A percentile compares a stretch with the other conserved stretches of the same genome.
These are phyloP conservation scores for Bugulina stolonifera DNA, from an alignment of 2,888 invertebrate species.

Conservation along the genomic window DNA sequence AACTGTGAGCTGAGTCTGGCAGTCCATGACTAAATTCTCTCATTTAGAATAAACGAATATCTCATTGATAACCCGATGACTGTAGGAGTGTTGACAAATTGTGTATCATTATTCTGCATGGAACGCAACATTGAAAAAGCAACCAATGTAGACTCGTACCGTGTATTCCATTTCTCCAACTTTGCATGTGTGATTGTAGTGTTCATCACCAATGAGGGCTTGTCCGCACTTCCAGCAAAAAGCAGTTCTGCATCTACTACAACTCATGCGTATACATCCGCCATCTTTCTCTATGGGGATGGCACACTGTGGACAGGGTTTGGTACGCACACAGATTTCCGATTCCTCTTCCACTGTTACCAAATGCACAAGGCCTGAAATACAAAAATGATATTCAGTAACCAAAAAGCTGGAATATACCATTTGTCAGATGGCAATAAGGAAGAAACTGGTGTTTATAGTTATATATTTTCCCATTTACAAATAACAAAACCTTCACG, in stretches of 20 bases:
- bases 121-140: no score
- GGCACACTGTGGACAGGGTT: constrained; percentile 33
- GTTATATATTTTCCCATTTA: no score
- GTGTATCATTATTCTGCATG: no score
- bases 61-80: no score
- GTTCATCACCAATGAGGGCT: background rate
- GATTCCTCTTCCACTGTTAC: constrained; percentile 28
- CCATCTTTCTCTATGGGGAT: constrained; percentile 34
- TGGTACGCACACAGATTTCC: constrained; percentile 10
- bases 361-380: background rate
- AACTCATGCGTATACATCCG: constrained; percentile 34
- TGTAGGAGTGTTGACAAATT: no score
- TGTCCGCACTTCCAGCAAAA: constrained; percentile 35
- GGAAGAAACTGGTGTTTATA: no score
- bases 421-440: no score
- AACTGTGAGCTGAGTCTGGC: background rate
- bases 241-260: constrained; percentile 30
- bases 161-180: background rate
- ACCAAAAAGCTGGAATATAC: no score
- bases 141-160: no score
- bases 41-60: background rate
- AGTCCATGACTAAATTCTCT: background rate
- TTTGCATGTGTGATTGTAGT: constrained; percentile 10
- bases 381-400: no score
- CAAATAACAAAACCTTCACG: no score